phyloP scores from a whole-genome alignment of 2,797 vertebrate species.

The Neomorphus geoffroyi region DNA sequence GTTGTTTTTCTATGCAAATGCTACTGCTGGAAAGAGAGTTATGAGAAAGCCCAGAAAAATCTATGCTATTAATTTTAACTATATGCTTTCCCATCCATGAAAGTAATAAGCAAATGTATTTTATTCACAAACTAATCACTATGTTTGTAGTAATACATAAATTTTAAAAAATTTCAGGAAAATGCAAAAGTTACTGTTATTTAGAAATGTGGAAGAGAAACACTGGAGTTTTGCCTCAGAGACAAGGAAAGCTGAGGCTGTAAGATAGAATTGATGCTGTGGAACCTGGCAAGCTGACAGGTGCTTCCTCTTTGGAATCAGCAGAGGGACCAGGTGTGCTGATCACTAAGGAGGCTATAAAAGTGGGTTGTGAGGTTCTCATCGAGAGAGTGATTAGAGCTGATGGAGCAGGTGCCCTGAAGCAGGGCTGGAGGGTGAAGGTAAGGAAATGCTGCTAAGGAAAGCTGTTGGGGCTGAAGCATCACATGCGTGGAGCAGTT shows the following conservation, averaged over 20 bases:
- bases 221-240: neutral
- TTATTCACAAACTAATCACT: neutral
- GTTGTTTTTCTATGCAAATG: neutral
- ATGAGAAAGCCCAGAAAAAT: neutral
- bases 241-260: neutral
- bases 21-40: neutral
- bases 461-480: too few species aligned
- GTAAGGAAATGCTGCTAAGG: neutral
- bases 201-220: neutral
- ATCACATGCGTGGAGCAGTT: too few species aligned
- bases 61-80: neutral
- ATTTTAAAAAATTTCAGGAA: neutral
- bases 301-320: accelerated
- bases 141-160: accelerated
- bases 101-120: neutral
- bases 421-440: neutral
- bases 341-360: neutral
- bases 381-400: accelerated
- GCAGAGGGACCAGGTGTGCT: neutral
- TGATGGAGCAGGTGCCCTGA: neutral
- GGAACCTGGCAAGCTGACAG: neutral
- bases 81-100: neutral
- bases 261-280: neutral
- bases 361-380: accelerated
- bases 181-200: neutral